Base-by-base conservation (phyloP, 2,888 invertebrate genomes). In the Herminia tarsipennalis region DNA sequence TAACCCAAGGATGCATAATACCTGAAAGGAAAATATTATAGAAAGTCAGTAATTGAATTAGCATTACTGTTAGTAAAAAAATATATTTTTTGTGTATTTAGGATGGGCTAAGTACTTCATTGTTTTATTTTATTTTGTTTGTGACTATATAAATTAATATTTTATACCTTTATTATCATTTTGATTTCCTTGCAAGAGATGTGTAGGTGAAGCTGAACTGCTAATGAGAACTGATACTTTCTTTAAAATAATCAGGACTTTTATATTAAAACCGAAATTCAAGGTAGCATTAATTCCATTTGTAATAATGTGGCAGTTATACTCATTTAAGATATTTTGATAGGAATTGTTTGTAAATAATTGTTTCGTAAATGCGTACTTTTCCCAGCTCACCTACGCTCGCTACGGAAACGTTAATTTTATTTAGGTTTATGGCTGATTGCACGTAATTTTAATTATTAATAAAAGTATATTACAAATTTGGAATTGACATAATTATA, bases 1-100 rank as follows among this genome's bases (percentile, higher is more conserved):
- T n/a, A 53, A 3, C 2, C 47, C 44, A 8, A 56, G 28, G 2
- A 54, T 8, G 16, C 33, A 56, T n/a, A 56, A 13, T 6, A 59
- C 48, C 70, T 70, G 45, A 10, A 16, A 1, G 36, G 22, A 1
- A 33, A 17, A 13, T 14, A 38, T 1, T 5, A 14, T 3, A 5
- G n/a, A 16, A 5, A 3, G 9, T 24, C 5, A 10, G 10, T 3
- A 4, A 2, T 25, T 6, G 16, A 16, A 10, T 6, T n/a, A n/a
- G n/a, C n/a, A n/a, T n/a, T n/a, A n/a, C n/a, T n/a, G n/a, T n/a
- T n/a, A n/a, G n/a, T n/a, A n/a, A n/a, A n/a, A n/a, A n/a, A n/a
- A n/a, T n/a, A n/a, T n/a, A n/a, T n/a, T n/a, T n/a, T n/a, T n/a
- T n/a, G n/a, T n/a, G n/a, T n/a, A n/a, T n/a, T n/a, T n/a, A n/a